Evolutionary conservation across 2,113 vertebrate species (phyloP).

Genomic region (Tachuris rubrigastra): DNA sequence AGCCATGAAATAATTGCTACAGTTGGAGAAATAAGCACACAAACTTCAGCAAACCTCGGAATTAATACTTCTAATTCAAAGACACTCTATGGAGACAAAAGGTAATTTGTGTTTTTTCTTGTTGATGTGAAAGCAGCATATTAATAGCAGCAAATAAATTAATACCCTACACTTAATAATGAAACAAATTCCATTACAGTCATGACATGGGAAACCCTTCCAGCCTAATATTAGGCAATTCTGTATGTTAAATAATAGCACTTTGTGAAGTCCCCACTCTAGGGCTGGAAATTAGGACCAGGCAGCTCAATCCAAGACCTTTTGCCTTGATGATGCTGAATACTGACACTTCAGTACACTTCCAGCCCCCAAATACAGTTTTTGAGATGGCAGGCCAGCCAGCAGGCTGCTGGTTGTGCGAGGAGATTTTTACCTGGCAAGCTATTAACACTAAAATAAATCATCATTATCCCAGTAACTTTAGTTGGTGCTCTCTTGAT

Average conservation of each 20-base stretch:
- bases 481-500: conserved; percentile 10
- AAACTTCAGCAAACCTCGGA: conserved; percentile 71
- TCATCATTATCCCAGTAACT: conserved; percentile 28
- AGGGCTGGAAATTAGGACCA: neutral
- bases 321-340: neutral
- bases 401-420: neutral
- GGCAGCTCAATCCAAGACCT: neutral
- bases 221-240: neutral
- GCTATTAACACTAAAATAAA: conserved; percentile 42
- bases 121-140: conserved; percentile 36
- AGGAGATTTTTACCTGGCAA: conserved; percentile 42
- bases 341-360: neutral
- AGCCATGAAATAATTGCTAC: conserved; percentile 81
- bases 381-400: neutral
- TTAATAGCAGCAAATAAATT: conserved; percentile 54
- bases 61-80: conserved; percentile 73
- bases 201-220: neutral
- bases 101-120: conserved; percentile 49
- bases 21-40: conserved; percentile 70
- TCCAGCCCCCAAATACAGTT: neutral
- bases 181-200: conserved; percentile 37
- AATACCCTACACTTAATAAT: conserved; percentile 25
- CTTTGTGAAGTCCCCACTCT: neutral
- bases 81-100: conserved; percentile 30
- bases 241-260: neutral